Percentiles rank a stretch among this genome's conserved stretches.
phyloP scores from a whole-genome alignment of 2,888 invertebrate species.

The Ferdinandea cuprea region DNA sequence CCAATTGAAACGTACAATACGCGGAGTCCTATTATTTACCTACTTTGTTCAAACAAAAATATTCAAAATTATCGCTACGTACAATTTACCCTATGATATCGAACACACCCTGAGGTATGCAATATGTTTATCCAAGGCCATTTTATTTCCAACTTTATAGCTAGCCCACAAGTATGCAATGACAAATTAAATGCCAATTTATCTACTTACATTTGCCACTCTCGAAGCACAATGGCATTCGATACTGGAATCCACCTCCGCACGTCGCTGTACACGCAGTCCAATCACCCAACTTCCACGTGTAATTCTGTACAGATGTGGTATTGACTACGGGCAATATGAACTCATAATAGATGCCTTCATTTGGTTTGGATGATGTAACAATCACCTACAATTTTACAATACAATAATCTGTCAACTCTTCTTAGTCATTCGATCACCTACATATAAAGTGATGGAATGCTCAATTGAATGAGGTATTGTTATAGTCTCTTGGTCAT shows the following conservation, averaged over 20 bases:
- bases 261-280: conserved; percentile 90
- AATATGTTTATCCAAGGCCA: not conserved
- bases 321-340: conserved; percentile 84
- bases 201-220: conserved; percentile 83
- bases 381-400: conserved; percentile 88
- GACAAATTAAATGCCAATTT: not conserved
- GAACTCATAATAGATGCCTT: conserved; percentile 93
- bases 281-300: conserved; percentile 92
- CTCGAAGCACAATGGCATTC: conserved; percentile 84
- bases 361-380: conserved; percentile 89
- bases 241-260: conserved; percentile 89
- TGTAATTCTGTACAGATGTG: conserved; percentile 86
- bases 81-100: conserved; percentile 1
- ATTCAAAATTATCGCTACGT: not conserved
- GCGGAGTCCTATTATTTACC: too few relatives aligned
- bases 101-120: not conserved
- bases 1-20: too few relatives aligned
- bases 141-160: not conserved
- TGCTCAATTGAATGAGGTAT: conserved; percentile 93
- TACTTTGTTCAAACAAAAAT: too few relatives aligned
- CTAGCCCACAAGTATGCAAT: conserved; percentile 37
- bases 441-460: conserved; percentile 91
- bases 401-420: conserved; percentile 65
- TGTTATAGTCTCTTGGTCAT: conserved; percentile 90
- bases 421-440: conserved; percentile 39